These are phyloP conservation scores for Crossaster papposus DNA, from an alignment of 53 echinoderm and acorn worm genomes.

Conservation along the genomic window DNA sequence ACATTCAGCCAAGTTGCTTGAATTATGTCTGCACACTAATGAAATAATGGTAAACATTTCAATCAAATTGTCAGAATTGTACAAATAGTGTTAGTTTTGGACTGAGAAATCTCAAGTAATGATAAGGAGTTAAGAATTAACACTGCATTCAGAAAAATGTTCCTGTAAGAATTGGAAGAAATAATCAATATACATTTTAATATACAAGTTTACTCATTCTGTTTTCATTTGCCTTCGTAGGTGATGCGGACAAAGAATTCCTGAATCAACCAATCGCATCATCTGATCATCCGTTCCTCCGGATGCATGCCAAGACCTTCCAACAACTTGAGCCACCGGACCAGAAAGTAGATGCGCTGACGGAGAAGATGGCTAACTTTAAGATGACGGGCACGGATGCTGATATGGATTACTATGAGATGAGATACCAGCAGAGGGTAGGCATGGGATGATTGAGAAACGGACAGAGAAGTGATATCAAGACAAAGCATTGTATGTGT, in stretches of 20 bases:
- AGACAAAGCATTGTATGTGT: too few relatives aligned
- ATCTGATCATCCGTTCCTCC: conserved; percentile 90
- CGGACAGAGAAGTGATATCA: background rate
- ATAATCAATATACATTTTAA: too few relatives aligned
- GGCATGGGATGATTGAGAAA: background rate
- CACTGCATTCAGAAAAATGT: too few relatives aligned
- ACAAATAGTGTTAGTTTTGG: too few relatives aligned
- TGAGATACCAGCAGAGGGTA: conserved; percentile 96
- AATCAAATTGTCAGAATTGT: too few relatives aligned
- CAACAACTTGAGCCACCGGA: conserved; percentile 64
- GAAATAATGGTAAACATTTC: too few relatives aligned
- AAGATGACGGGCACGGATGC: conserved; percentile 82
- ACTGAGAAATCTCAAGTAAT: too few relatives aligned
- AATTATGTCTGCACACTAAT: background rate
- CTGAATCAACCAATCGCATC: conserved; percentile 82
- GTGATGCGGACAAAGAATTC: conserved; percentile 83
- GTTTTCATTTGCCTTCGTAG: conserved; percentile 30
- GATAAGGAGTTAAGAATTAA: too few relatives aligned
- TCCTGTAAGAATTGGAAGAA: too few relatives aligned
- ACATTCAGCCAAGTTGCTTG: background rate
- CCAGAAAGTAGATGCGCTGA: conserved; percentile 63
- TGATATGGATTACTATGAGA: conserved; percentile 98
- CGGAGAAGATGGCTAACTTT: conserved; percentile 79
- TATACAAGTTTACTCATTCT: background rate
- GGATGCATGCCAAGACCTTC: conserved; percentile 82